Evolutionary conservation across 2,888 invertebrate genomes (phyloP), one percentile per base, ranked within the genome.

Genomic region (Athrips mouffetella): DNA sequence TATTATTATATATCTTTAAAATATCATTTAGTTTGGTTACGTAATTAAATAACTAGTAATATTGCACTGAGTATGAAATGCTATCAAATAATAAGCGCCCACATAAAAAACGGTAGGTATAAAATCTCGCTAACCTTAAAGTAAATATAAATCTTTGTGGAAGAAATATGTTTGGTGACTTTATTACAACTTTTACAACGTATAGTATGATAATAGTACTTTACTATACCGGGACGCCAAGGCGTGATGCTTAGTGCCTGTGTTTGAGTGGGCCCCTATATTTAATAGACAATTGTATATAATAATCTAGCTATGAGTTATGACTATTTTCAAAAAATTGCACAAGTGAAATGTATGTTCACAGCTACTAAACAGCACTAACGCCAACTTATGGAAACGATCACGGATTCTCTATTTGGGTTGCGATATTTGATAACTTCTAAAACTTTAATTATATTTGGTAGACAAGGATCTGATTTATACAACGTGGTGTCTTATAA

Each of bases 51-150:
- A 89, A 89, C 89, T 89, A 89, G 89, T 87, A 88, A 89, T 89
- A 89, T 89, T 89, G 89, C 89, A 89, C 89, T 89, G 89, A 89
- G 89, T 89, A 89, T 89, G 89, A 88, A 87, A 86, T 83, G 82
- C 84, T 84, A 87, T 85, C 76, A 88, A 89, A 88, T 87, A 80
- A 88, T 88, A 88, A 87, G 89, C 83, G 88, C 88, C 87, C 89
- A 86, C 87, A 65, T 68, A 73, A 67, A 70, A 72, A 78, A 78
- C 74, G 71, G 73, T 74, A 76, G 65, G 70, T 76, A 81, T 78
- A 80, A 81, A 82, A 80, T 78, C 77, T 76, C 83, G 79, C 74
- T 73, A 75, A 66, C 59, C 76, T 79, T 84, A 83, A 84, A 85
- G 84, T 84, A 85, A 84, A 82, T 83, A 84, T 84, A 85, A 84